Evolutionary conservation across 2,113 vertebrate species (phyloP), one percentile per base, ranked within the genome.

Genomic region (Nanorana parkeri): DNA sequence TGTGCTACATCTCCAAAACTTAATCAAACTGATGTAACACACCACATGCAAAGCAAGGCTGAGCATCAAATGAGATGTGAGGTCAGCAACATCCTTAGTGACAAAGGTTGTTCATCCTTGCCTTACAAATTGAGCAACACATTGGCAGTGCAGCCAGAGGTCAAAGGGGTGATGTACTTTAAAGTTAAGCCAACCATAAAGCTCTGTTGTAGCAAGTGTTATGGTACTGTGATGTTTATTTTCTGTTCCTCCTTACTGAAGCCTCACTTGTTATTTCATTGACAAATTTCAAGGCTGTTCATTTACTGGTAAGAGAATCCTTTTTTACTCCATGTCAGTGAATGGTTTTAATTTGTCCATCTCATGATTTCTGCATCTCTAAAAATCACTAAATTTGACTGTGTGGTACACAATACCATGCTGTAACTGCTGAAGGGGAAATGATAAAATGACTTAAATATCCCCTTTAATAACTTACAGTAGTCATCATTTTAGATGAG

Each of bases 401-500:
- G 54, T 60, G 29, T 21, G n/a, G 55, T 41, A 75, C 20, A 75
- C 72, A 75, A 61, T 4, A 17, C 26, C 72, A 58, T 32, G 26
- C 61, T 76, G 55, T 63, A 65, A 29, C 58, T 23, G 74, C 58
- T 65, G 41, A 41, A 77, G 60, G 51, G 74, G 23, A 64, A 52
- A 65, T 77, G 32, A 64, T 77, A 77, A 77, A 77, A 47, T 19
- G 21, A 75, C 55, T 47, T 60, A 75, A 75, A 75, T 75, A 77
- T 63, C 17, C 60, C 74, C 24, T 65, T 47, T 36, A 77, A 64
- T 77, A 77, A 77, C 74, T 75, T 75, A 75, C 72, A 61, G 74
- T 52, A 77, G 74, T 77, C 74, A 65, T 77, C 74, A 77, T 77
- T 77, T 77, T 60, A 77, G 74, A 77, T 77, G 58, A 77, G 74